Conservation (phyloP, 2,113 vertebrate genomes). For the Sprattus sprattus region DNA sequence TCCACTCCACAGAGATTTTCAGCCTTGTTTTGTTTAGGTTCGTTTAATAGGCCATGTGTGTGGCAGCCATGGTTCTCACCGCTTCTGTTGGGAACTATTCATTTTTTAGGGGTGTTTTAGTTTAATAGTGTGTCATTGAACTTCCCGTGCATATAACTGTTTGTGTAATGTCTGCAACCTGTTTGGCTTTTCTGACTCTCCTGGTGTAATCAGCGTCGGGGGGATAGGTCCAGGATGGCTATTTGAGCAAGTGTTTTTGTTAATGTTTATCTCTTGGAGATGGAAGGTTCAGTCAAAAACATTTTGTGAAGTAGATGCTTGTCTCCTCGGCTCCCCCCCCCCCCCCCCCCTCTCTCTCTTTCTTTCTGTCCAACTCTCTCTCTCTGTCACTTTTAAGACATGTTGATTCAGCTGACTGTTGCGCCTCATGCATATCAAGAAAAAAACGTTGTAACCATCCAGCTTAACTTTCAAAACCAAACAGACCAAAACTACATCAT, state of each 20-base stretch:
- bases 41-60: conserved; percentile 66
- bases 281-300: neutral
- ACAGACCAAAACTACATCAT: neutral
- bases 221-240: neutral
- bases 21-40: conserved; percentile 65
- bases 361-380: neutral
- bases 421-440: neutral
- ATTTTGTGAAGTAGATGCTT: neutral
- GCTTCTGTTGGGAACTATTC: conserved; percentile 56
- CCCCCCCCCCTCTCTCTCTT: neutral
- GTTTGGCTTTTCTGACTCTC: conserved; percentile 44
- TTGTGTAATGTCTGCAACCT: conserved; percentile 59
- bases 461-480: neutral
- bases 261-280: conserved; percentile 1
- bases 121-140: conserved; percentile 63
- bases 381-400: neutral
- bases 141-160: conserved; percentile 54
- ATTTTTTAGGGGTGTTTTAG: conserved; percentile 57
- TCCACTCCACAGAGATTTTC: conserved; percentile 51
- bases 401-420: neutral
- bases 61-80: conserved; percentile 52
- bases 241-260: conserved; percentile 22
- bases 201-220: conserved; percentile 31
- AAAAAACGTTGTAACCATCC: neutral
- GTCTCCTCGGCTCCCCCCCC: neutral